Conservation (phyloP, 2,797 vertebrate species). For the Diglossa cyanea region DNA sequence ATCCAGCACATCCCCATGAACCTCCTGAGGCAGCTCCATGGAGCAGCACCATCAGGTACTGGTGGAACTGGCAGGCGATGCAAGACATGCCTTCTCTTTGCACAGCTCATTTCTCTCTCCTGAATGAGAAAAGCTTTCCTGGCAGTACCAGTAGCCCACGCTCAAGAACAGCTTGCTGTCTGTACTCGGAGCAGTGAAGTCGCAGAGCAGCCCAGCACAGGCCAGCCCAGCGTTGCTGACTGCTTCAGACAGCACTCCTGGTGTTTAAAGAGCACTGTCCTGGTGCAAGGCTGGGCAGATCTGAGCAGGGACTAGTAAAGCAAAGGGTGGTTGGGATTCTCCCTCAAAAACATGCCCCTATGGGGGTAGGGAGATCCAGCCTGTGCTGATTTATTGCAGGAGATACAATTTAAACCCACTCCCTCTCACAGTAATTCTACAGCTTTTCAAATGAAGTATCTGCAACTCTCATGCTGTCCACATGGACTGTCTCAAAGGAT, state of each 20-base stretch:
- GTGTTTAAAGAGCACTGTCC: neutral
- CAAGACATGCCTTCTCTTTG: neutral
- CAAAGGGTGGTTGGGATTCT: neutral
- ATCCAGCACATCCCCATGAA: neutral
- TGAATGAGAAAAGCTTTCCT: conserved; percentile 52
- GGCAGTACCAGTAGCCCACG: conserved; percentile 47
- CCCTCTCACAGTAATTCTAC: neutral
- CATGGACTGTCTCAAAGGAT: neutral
- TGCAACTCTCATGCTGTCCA: neutral
- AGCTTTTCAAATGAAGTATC: neutral
- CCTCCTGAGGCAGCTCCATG: neutral
- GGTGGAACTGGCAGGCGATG: neutral
- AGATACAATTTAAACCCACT: neutral
- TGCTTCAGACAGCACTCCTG: neutral
- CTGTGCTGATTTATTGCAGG: neutral
- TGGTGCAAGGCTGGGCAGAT: neutral
- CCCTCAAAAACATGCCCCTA: neutral
- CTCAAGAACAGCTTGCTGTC: conserved; percentile 52
- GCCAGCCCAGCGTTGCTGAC: neutral
- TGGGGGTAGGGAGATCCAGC: neutral
- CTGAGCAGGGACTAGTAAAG: neutral
- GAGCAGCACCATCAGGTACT: neutral
- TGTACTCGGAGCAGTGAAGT: neutral
- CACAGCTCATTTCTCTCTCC: conserved; percentile 52
- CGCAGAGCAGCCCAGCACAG: neutral